Base-by-base conservation (phyloP, 2,797 vertebrate species). In the Triplophysa yarkandensis region DNA sequence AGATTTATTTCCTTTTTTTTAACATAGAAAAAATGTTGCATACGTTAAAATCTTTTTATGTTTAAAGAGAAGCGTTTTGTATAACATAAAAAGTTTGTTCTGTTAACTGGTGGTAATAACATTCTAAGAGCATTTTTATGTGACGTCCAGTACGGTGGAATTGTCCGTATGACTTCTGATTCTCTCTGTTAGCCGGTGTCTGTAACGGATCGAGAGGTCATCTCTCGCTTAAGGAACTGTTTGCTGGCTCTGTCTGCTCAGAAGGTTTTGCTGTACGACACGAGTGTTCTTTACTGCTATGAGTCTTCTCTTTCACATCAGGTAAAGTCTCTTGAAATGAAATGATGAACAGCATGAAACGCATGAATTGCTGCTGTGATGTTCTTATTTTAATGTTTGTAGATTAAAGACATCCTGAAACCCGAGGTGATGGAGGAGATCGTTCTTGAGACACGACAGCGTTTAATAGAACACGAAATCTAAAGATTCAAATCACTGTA, bases 321-420 rank as follows among this genome's bases (percentile, higher is more conserved):
- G 97, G 98, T 99, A 89, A 77, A 3, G 7, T n/a, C n/a, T 23
- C 48, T 23, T n/a, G n/a, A n/a, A 1, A 1, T 46, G 19, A 52
- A 8, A 48, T 46, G 16, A 16, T 43, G 10, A 8, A 44, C 17
- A 25, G 60, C 39, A 13, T 41, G 39, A 17, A n/a, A 7, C 32
- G 39, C 41, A 1, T 28, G 1, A 17, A 30, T n/a, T n/a, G n/a
- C n/a, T n/a, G 16, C 4, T 13, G 5, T 43, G 2, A 4, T 41
- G 34, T 23, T 62, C 4, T 6, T 19, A 23, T 64, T 36, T 14
- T 1, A 48, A 2, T 32, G 2, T 39, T 1, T 89, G 27, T 82
- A 99, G 97, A 97, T 98, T 83, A 99, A 99, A 86, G 96, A 99
- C 84, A 90, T 98, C 84, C 87, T 98, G 83, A 98, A 98, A 83